These are phyloP conservation scores for Sebastes minor DNA, from an alignment of 2,797 vertebrate species.

Conservation along the genomic window DNA sequence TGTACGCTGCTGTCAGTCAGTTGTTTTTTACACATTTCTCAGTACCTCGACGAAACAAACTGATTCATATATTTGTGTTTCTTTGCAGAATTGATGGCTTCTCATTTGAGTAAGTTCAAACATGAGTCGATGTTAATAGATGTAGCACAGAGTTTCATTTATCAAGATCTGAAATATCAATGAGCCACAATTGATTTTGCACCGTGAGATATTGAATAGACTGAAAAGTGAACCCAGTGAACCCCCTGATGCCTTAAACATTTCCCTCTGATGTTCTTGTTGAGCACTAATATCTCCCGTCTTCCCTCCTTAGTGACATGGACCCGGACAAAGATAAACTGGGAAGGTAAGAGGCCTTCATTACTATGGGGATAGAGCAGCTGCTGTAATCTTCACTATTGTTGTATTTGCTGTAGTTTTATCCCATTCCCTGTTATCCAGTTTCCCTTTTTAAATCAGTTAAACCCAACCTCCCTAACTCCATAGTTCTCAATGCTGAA, in stretches of 20 bases:
- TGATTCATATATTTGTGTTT: constrained; percentile 67
- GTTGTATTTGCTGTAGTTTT: background rate
- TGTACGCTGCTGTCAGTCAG: background rate
- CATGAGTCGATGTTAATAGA: constrained; percentile 5
- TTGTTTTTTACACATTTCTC: background rate
- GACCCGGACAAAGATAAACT: constrained; percentile 98
- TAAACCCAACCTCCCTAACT: background rate
- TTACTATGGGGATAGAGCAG: background rate
- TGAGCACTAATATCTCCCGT: background rate
- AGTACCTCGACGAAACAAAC: background rate
- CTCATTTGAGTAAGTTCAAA: constrained; percentile 94
- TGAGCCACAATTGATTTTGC: background rate
- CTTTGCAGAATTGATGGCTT: constrained; percentile 93
- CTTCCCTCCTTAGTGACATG: constrained; percentile 88
- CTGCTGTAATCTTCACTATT: background rate
- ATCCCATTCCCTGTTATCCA: background rate
- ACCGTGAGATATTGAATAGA: constrained; percentile 9
- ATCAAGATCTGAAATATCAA: constrained; percentile 7
- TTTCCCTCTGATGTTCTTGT: background rate
- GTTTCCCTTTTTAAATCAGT: background rate
- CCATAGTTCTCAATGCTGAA: background rate
- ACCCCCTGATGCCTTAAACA: background rate
- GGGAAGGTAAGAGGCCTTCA: constrained; percentile 86
- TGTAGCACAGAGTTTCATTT: background rate
- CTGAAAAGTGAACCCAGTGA: constrained; percentile 1